phyloP scores from a whole-genome alignment of 2,113 vertebrate species.

The Meles meles region DNA sequence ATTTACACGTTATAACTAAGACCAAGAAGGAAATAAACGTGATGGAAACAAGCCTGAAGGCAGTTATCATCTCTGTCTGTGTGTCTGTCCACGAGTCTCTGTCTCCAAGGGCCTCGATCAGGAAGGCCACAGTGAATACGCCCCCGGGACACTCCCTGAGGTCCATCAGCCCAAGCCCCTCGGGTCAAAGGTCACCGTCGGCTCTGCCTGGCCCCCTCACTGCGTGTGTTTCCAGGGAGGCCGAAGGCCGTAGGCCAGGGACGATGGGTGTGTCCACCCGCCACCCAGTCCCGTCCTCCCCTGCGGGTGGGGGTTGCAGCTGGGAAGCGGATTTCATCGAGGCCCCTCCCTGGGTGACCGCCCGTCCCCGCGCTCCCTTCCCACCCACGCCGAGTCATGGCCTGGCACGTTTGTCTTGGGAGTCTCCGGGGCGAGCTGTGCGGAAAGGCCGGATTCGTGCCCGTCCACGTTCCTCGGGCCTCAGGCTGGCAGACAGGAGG shows the following conservation, averaged over 20 bases:
- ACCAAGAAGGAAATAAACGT: background rate
- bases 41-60: too few relatives aligned
- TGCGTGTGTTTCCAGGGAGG: background rate
- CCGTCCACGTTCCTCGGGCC: accelerated
- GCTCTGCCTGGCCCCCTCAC: background rate
- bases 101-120: background rate
- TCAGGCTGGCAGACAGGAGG: background rate
- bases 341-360: accelerated
- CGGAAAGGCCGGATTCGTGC: accelerated
- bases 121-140: background rate
- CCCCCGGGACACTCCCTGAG: background rate
- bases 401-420: accelerated
- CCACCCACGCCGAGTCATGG: background rate
- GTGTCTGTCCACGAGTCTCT: accelerated
- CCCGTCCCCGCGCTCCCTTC: accelerated
- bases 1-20: background rate
- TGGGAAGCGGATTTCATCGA: background rate
- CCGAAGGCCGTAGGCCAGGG: background rate
- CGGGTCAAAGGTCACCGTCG: background rate
- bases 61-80: accelerated
- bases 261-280: background rate
- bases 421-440: accelerated
- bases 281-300: accelerated
- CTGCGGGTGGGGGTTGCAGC: background rate
- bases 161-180: constrained; percentile 54